Evolutionary conservation across 2,113 vertebrate species (phyloP), one percentile per base, ranked within the genome.

Genomic region (Elaphurus davidianus): DNA sequence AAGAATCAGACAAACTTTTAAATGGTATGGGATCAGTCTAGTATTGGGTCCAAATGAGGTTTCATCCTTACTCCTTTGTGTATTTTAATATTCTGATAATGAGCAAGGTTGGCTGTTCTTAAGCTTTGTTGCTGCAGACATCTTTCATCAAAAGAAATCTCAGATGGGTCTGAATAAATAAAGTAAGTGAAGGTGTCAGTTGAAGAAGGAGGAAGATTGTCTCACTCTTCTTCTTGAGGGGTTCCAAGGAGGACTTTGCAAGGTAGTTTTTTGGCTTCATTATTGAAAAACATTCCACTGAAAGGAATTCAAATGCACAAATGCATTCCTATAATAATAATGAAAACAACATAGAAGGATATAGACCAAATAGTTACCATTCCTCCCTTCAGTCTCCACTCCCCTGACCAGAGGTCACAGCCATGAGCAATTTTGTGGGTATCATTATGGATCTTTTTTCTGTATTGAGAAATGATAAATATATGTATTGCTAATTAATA

Each of bases 41-140:
- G 27, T 16, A 19, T 82, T 83, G 62, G 88, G 27, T 54, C 60
- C 27, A 95, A 50, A 27, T 45, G 43, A 92, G 47, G 16, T 57
- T 92, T 95, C 60, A 45, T 60, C 90, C 36, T 83, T 83, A 50
- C 43, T 91, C 74, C 36, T 43, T 83, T 64, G 47, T 92, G 64
- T 96, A 52, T 97, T 94, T 97, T 97, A 90, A 96, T 93, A 95
- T 97, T 91, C 81, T 64, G 15, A 78, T 92, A 74, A 94, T 84
- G 23, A 91, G 21, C 28, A 36, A 95, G 60, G 3, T 33, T 45
- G 28, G 6, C 93, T 50, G 10, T 64, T 88, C 85, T 96, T 90
- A 55, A 97, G 87, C 54, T 81, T 83, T 92, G 16, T 85, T 97
- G 59, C 54, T 27, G 14, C 23, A 81, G 21, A 94, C 30, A 59